A percentile compares a stretch with the other conserved stretches of the same genome.
These are phyloP conservation scores for Acanthurus leucopareius DNA, from an alignment of 2,797 vertebrate species.

Conservation along the genomic window DNA sequence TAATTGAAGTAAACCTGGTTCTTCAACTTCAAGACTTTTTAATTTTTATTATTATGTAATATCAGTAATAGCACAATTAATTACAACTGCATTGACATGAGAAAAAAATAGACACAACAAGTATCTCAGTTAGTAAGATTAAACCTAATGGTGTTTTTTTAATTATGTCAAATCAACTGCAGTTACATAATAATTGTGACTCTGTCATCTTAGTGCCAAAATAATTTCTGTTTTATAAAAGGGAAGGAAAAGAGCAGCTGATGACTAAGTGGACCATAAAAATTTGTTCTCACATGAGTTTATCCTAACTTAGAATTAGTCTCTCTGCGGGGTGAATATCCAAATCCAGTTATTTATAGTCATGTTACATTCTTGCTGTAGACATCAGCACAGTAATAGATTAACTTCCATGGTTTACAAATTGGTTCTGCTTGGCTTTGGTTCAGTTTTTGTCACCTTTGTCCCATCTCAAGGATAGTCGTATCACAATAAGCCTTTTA, in stretches of 20 bases:
- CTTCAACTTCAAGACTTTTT: too few species aligned
- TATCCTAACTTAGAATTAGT: neutral
- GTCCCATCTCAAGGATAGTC: slow-evolving; percentile 31
- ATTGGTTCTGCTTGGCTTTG: slow-evolving; percentile 37
- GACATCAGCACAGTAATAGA: slow-evolving; percentile 19
- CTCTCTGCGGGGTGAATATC: neutral
- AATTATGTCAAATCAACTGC: too few species aligned
- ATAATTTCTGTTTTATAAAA: neutral
- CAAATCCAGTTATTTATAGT: neutral
- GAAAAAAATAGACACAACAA: too few species aligned
- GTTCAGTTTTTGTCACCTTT: slow-evolving; percentile 54
- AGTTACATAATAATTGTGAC: neutral
- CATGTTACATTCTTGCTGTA: neutral
- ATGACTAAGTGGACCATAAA: neutral
- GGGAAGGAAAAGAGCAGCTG: neutral
- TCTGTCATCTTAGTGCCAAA: too few species aligned
- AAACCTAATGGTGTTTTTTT: too few species aligned
- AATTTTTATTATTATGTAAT: too few species aligned
- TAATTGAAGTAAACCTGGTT: too few species aligned
- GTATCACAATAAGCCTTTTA: slow-evolving; percentile 37
- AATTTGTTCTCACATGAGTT: neutral
- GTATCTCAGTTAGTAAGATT: too few species aligned
- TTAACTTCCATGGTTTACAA: slow-evolving; percentile 37
- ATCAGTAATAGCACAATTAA: too few species aligned
- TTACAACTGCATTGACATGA: too few species aligned